A percentile compares a stretch with the other conserved stretches of the same genome.
Evolutionary conservation across 2,113 vertebrate genomes (phyloP).

Genomic region (Anthoscopus minutus): DNA sequence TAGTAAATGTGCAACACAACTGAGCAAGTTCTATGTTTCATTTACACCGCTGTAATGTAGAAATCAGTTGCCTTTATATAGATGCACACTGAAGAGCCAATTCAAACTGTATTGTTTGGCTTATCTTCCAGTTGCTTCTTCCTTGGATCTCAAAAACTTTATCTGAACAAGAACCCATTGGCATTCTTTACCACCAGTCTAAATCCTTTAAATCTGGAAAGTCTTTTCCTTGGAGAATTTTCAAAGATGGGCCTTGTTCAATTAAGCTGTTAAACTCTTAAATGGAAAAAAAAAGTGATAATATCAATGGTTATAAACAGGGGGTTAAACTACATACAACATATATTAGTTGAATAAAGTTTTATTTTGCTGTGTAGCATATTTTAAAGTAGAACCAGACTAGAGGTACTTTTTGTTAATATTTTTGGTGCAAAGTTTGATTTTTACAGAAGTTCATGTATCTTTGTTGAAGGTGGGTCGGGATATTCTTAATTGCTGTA

Average conservation of each 20-base stretch:
- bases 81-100: neutral
- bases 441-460: neutral
- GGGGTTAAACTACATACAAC: neutral
- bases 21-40: neutral
- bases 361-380: neutral
- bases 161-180: neutral
- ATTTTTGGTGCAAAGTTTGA: neutral
- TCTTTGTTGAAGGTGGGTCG: neutral
- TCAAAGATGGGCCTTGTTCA: neutral
- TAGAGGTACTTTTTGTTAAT: neutral
- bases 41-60: neutral
- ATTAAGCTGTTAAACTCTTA: neutral
- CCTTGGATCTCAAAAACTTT: neutral
- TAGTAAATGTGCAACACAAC: neutral
- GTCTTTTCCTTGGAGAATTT: neutral
- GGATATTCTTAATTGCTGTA: neutral
- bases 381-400: neutral
- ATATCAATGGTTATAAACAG: neutral
- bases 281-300: neutral
- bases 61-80: neutral
- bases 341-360: neutral
- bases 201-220: neutral
- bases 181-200: neutral
- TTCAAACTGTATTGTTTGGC: neutral
- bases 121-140: neutral